Base-by-base conservation (phyloP, 2,797 vertebrate genomes). In the Syndactyla subalaris region DNA sequence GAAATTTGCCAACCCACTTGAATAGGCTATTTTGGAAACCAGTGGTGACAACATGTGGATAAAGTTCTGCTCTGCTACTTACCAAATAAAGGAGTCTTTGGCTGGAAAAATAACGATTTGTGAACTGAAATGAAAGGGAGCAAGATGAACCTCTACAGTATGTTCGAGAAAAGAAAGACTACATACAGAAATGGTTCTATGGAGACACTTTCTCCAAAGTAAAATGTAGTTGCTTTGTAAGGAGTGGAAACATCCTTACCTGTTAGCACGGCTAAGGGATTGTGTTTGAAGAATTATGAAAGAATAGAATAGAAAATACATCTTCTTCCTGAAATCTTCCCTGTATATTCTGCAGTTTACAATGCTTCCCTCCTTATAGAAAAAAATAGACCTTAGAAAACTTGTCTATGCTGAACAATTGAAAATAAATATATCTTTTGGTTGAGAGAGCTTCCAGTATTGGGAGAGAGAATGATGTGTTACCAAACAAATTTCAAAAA, bases 1-100 rank as follows among this genome's bases (percentile, higher is more conserved):
- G 55, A 92, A 95, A 84, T 95, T 93, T 90, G 92, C 91, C 91
- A 95, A 90, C 83, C 34, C 85, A 92, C 95, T 97, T 95, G 91
- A 95, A 93, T 73, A 89, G 66, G 57, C 61, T 95, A 78, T 95
- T 97, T 96, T 93, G 80, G 91, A 97, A 96, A 95, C 85, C 43
- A 54, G 48, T 57, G 89, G 70, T 92, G 94, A 96, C 95, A 96
- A 95, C 84, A 92, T 95, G 90, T 84, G 92, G 75, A 91, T 96
- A 95, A 91, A 95, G 75, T 96, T 97, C 89, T 93, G 80, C 72
- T 94, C 78, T 90, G 89, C 89, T 93, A 67, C 95, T 95, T 90
- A 96, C 80, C 76, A 92, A 97, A 92, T 94, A 93, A 94, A 94
- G 80, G 68, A 95, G 62, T 2, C 18, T 92, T 91, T 94, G 85